Base-by-base conservation (phyloP, 2,797 vertebrate genomes). In the Enteromius paludinosus region DNA sequence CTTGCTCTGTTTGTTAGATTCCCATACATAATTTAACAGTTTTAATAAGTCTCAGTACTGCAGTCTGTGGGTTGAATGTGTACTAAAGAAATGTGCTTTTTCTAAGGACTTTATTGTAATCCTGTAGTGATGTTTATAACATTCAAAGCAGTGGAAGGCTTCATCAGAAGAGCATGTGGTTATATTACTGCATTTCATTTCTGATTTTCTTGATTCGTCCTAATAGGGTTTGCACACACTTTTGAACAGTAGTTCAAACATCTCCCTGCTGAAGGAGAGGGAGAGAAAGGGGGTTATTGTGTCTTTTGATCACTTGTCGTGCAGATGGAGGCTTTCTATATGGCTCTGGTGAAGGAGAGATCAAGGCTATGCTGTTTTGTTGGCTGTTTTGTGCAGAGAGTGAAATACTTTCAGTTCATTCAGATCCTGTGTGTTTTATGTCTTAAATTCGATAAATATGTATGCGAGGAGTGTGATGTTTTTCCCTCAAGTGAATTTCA, bases 221-320 rank as follows among this genome's bases (percentile, higher is more conserved):
- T 38, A 70, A 54, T 62, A 81, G 45, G n/a, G 47, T 82, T 74
- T 54, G 75, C 71, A n/a, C 45, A 64, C 41, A 25, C 2, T 73
- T 56, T 47, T 76, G 38, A 82, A 43, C n/a, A 75, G 9, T 18
- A 66, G 61, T 62, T 54, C 61, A 75, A 74, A 73, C 30, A 74
- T 81, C 66, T 84, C 76, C 82, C 41, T 47, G 68, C 72, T 81
- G 28, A 65, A 52, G 11, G 17, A 20, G 10, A 79, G 66, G 72
- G 68, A 25, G n/a, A 73, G 65, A 80, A 18, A 65, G 28, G 45
- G 23, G 25, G 49, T 65, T 74, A 23, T 66, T 82, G 47, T 82
- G 38, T 43, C 62, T 75, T 82, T 75, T 82, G 47, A 82, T 75
- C 47, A 82, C 45, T 56, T 43, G 59, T 74, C 1, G 23, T 75